Percentiles rank a stretch among this genome's conserved stretches.
Conservation (phyloP, 2,888 invertebrate species). For the Oscheius sp. region DNA sequence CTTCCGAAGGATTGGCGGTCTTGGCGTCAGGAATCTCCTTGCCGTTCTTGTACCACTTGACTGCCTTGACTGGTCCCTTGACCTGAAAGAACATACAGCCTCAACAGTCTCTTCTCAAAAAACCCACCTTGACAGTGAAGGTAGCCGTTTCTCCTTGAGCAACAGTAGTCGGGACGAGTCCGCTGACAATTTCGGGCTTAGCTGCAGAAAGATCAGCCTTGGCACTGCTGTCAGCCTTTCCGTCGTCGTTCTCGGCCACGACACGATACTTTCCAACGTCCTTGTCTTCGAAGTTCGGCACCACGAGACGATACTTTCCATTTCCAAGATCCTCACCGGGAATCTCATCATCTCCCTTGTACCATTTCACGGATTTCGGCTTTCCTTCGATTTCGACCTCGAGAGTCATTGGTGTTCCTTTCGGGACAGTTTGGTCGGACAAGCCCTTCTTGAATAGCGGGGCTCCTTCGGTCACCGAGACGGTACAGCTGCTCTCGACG, state of each 20-base stretch:
- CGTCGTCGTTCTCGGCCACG: conserved; percentile 72
- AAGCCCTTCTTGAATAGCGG: conserved; percentile 65
- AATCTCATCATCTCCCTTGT: conserved; percentile 64
- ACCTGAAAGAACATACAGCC: background rate
- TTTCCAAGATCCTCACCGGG: conserved; percentile 67
- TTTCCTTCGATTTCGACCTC: conserved; percentile 74
- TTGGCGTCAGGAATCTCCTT: conserved; percentile 71
- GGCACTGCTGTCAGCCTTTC: conserved; percentile 68
- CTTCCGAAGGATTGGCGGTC: conserved; percentile 64
- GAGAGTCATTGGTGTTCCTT: conserved; percentile 79
- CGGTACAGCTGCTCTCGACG: conserved; percentile 66
- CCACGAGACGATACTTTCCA: conserved; percentile 67
- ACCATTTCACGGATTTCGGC: conserved; percentile 86
- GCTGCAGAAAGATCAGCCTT: conserved; percentile 74
- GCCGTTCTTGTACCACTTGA: conserved; percentile 73
- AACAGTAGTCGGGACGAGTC: conserved; percentile 80
- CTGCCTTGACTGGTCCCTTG: conserved; percentile 15
- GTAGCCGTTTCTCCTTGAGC: conserved; percentile 87
- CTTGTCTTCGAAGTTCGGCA: conserved; percentile 54
- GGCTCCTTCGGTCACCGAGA: conserved; percentile 82
- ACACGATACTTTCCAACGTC: conserved; percentile 72
- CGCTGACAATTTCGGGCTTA: conserved; percentile 79
- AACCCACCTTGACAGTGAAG: conserved; percentile 78
- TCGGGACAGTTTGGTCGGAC: conserved; percentile 73
- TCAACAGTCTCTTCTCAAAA: background rate